A percentile compares a stretch with the other conserved stretches of the same genome.
Conservation (phyloP, 2,113 vertebrate genomes). For the Galeopterus variegatus region DNA sequence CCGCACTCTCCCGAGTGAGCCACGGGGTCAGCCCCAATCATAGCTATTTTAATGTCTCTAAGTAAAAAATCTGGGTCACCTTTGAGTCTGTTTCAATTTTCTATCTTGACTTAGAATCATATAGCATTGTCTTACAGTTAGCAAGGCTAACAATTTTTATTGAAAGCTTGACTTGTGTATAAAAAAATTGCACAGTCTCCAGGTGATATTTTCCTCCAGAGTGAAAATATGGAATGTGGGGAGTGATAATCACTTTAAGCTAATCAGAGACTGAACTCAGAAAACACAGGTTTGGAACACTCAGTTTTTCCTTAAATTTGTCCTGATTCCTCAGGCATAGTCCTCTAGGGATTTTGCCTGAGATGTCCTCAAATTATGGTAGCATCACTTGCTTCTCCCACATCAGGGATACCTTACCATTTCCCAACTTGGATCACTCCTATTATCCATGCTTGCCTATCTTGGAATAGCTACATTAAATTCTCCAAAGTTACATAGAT, state of each 20-base stretch:
- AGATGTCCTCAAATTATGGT: background rate
- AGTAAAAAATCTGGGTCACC: background rate
- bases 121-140: background rate
- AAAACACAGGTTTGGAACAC: background rate
- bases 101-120: background rate
- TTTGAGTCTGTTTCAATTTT: slow-evolving; percentile 3
- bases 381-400: background rate
- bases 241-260: background rate
- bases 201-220: background rate
- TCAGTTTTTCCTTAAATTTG: background rate
- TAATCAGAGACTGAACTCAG: background rate
- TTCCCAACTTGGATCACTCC: background rate
- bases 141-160: background rate
- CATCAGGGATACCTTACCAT: background rate
- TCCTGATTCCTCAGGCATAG: background rate
- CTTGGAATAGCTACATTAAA: background rate
- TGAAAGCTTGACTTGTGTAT: background rate
- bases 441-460: background rate
- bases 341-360: background rate
- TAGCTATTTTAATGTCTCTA: background rate
- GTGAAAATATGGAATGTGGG: background rate
- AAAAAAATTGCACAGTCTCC: background rate
- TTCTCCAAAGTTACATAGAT: background rate
- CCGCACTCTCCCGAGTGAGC: too few relatives aligned
- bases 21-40: too few relatives aligned